Base-by-base conservation (phyloP, 2,113 vertebrate species). In the Chitala chitala region DNA sequence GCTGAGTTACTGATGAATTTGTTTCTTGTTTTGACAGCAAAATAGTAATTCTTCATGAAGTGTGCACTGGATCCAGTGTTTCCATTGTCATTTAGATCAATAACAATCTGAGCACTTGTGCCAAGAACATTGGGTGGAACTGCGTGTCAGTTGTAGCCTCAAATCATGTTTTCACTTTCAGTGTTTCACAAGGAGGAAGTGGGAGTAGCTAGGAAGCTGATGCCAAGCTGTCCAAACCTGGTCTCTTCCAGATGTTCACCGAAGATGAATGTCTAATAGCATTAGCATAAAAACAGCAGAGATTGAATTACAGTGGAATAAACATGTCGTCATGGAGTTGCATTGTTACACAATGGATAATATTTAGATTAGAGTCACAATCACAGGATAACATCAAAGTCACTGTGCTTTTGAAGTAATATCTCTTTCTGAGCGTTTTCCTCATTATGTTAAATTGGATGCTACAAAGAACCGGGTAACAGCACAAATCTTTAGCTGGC, bases 21-120 rank as follows among this genome's bases (percentile, higher is more conserved):
- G 31, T 68, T 68, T 36, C 59, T 55, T 36, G 38, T 75, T 78
- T 75, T 76, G 74, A 76, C 61, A 76, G 65, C 72, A 53, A 78
- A 76, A 69, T 63, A 73, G 69, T 69, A 10, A 61, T 73, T 73
- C 53, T 36, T 12, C 31, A 22, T 40, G 74, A 73, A 61, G 53
- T 40, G 61, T 66, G 33, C 61, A 51, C 42, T 73, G 53, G 73
- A 69, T 74, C 76, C 40, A 56, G 63, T 54, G 53, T 64, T 73
- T 59, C 50, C 73, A 74, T 15, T 38, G 15, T 38, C 48, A 2
- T 69, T 59, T 44, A 65, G 54, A 78, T 74, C 76, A 61, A 78
- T 74, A 78, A 69, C n/a, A 55, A 46, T 53, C 42, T 65, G 13
- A 48, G 51, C 7, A 15, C 26, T 31, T 44, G 29, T 36, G 70